Percentiles rank a stretch among this genome's conserved stretches.
These are phyloP conservation scores for Dendroctonus ponderosae DNA, from an alignment of 1,140 invertebrate genomes.

Conservation along the genomic window DNA sequence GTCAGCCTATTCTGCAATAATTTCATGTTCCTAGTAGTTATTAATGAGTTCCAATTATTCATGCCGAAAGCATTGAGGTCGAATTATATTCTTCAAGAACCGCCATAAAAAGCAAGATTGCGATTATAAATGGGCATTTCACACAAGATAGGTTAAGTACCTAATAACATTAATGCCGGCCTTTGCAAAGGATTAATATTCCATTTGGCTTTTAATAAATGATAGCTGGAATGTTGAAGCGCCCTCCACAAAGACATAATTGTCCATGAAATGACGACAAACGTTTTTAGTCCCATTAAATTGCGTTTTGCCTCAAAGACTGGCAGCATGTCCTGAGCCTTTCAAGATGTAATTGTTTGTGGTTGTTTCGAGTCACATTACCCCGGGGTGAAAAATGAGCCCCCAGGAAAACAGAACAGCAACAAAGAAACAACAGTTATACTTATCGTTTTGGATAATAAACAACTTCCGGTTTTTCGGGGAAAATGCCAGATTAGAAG, in stretches of 20 bases:
- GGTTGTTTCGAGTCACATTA: too few species aligned
- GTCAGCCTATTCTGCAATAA: too few species aligned
- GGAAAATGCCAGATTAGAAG: too few species aligned
- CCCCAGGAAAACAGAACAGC: too few species aligned
- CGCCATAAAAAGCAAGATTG: background rate
- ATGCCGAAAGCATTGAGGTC: too few species aligned
- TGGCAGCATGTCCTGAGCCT: background rate
- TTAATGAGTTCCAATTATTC: too few species aligned
- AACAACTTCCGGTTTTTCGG: too few species aligned
- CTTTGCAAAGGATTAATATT: conserved; percentile 4
- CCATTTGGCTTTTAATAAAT: conserved; percentile 16
- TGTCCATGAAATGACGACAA: conserved; percentile 12
- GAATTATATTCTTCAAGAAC: too few species aligned
- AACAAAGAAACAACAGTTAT: too few species aligned
- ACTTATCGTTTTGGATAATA: too few species aligned
- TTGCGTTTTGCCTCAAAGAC: background rate
- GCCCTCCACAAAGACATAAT: conserved; percentile 18
- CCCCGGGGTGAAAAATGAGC: too few species aligned
- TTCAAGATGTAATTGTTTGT: background rate
- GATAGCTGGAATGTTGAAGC: background rate
- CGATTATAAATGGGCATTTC: background rate
- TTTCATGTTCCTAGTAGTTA: too few species aligned
- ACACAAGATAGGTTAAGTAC: conserved; percentile 1
- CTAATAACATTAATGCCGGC: conserved; percentile 2
- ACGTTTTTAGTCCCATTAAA: background rate